Evolutionary conservation across 2,888 invertebrate species (phyloP), one percentile per base, ranked within the genome.

Genomic region (Operophtera brumata): DNA sequence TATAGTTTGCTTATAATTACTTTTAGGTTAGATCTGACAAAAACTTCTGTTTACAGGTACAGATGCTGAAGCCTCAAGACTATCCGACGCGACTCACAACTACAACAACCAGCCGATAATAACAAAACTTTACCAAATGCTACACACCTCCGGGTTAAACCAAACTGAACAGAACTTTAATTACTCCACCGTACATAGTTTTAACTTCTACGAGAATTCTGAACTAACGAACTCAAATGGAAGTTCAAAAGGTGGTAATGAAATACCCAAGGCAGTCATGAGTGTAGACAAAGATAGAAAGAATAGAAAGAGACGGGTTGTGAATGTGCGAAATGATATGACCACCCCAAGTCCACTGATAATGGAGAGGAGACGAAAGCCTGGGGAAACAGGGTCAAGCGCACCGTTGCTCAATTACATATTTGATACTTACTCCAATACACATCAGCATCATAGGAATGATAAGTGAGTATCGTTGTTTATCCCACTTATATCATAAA

Each of bases 371-470:
- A 75, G 78, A 62, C 70, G 80, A 13, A 89, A 84, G 57, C 80
- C 82, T 8, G 86, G 87, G 0, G 90, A 89, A 53, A 77, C 84
- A 0, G 89, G 89, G 0, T 88, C 90, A 0, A 88, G 84, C 62
- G 83, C 90, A 0, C 89, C 89, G 0, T 64, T 90, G 11, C 76
- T 90, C 25, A 90, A 90, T 67, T 89, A 89, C 61, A 90, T 90
- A 67, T 90, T 89, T 59, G 90, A 90, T 66, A 82, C 89, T 3
- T 87, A 89, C 65, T 82, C 87, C 0, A 88, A 85, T 62, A 80
- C 84, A 47, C 89, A 90, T 70, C 83, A 85, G 10, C 88, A 88
- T 57, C 87, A 87, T 59, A 82, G 81, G 54, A 86, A 85, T 70
- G 86, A 85, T 50, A 87, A 84, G 88, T 89, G 66, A 83, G 80